phyloP scores from a whole-genome alignment of 2,113 vertebrate species.

The Mastomys coucha region DNA sequence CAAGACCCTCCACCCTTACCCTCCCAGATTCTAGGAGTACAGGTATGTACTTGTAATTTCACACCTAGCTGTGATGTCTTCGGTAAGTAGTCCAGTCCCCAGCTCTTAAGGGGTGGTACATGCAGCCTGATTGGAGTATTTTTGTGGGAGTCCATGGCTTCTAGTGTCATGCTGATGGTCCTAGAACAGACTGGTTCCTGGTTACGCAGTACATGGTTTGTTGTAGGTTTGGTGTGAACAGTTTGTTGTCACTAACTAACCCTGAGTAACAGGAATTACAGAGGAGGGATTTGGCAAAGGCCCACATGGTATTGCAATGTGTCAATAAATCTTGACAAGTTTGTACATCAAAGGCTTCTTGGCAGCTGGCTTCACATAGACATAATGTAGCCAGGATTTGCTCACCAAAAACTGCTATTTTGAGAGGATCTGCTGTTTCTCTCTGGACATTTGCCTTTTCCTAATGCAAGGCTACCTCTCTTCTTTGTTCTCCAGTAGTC shows the following conservation, averaged over 20 bases:
- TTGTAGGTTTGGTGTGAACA: slow-evolving; percentile 46
- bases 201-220: background rate
- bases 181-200: background rate
- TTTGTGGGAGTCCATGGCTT: background rate
- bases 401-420: slow-evolving; percentile 57
- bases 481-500: background rate
- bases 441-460: slow-evolving; percentile 31
- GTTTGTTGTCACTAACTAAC: slow-evolving; percentile 59
- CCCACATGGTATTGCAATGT: slow-evolving; percentile 71
- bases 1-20: background rate
- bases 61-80: background rate
- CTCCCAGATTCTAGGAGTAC: background rate
- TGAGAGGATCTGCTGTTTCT: background rate
- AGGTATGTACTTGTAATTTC: background rate
- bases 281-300: slow-evolving; percentile 59
- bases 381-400: slow-evolving; percentile 51
- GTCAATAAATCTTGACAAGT: slow-evolving; percentile 78
- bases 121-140: background rate
- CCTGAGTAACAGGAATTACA: slow-evolving; percentile 49
- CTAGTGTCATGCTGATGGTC: background rate
- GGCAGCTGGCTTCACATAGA: slow-evolving; percentile 64
- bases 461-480: background rate
- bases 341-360: slow-evolving; percentile 71
- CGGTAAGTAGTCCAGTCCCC: background rate
- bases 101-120: background rate